Percentiles rank a stretch among this genome's conserved stretches.
Conservation (phyloP, 1,140 invertebrate genomes). For the Cecropterus lyciades region DNA sequence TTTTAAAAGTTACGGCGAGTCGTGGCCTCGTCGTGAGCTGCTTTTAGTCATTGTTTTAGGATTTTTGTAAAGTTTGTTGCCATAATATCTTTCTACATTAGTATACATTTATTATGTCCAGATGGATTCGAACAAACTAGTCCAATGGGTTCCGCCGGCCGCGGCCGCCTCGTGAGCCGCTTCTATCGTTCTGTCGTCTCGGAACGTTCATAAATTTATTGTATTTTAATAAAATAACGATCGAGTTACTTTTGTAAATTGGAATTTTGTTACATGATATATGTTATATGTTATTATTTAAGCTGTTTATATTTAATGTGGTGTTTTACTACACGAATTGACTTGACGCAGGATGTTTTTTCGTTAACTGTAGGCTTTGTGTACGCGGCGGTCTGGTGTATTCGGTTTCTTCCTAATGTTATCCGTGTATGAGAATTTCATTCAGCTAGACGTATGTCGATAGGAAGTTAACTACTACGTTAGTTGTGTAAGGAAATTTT, state of each 20-base stretch:
- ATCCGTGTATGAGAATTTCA: constrained; percentile 69
- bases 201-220: constrained; percentile 69
- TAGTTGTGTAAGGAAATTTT: constrained; percentile 84
- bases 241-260: constrained; percentile 82
- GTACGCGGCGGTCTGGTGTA: constrained; percentile 74
- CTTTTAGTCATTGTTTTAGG: constrained; percentile 84
- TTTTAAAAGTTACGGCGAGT: constrained; percentile 76
- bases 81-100: constrained; percentile 83
- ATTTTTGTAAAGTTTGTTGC: constrained; percentile 84
- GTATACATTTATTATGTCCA: constrained; percentile 76
- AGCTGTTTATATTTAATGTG: constrained; percentile 77
- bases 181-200: constrained; percentile 67
- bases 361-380: constrained; percentile 70
- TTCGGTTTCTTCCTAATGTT: constrained; percentile 74
- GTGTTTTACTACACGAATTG: constrained; percentile 76
- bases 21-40: constrained; percentile 69
- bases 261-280: constrained; percentile 74
- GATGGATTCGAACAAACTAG: constrained; percentile 82
- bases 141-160: no score
- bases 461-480: constrained; percentile 74
- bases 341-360: constrained; percentile 69
- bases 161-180: constrained; percentile 38
- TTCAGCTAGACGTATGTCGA: constrained; percentile 73
- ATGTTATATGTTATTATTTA: constrained; percentile 79
- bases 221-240: constrained; percentile 72